Evolutionary conservation across 2,888 invertebrate genomes (phyloP).

Genomic region (Harpalus rufipes): DNA sequence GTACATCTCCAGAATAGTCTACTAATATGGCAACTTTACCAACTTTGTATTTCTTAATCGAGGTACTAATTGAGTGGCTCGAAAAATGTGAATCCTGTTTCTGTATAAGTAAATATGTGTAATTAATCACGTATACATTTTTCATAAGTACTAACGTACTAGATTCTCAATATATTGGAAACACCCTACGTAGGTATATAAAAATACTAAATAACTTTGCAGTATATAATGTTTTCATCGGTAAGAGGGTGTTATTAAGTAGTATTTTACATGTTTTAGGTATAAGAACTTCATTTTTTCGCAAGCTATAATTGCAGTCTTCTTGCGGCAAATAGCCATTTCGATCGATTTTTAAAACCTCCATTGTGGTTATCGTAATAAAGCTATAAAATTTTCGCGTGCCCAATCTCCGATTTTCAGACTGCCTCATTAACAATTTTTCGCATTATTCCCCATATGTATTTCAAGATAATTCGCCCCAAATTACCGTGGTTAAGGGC

Average conservation of each 20-base stretch:
- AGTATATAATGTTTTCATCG: not conserved
- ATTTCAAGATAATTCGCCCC: slow-evolving; percentile 30
- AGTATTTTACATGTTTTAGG: not conserved
- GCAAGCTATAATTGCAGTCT: not conserved
- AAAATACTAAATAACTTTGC: too few species aligned
- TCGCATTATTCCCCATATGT: slow-evolving; percentile 46
- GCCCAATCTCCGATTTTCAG: slow-evolving; percentile 37
- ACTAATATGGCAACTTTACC: too few species aligned
- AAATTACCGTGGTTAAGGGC: slow-evolving; percentile 38
- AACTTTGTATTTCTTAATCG: too few species aligned
- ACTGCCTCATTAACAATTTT: slow-evolving; percentile 49
- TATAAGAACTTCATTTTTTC: slow-evolving; percentile 3
- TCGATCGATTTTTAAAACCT: not conserved
- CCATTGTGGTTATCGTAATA: slow-evolving; percentile 50
- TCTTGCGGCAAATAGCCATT: not conserved
- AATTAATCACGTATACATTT: too few species aligned
- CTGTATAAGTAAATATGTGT: too few species aligned
- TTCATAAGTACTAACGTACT: too few species aligned
- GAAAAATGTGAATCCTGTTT: too few species aligned
- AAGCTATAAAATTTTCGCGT: slow-evolving; percentile 62
- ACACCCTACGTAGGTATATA: too few species aligned
- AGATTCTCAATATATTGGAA: too few species aligned
- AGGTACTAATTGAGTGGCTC: too few species aligned
- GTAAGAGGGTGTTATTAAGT: not conserved
- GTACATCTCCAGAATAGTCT: too few species aligned